These are phyloP conservation scores for Apamea crenata DNA, from an alignment of 2,888 invertebrate genomes.

Conservation along the genomic window DNA sequence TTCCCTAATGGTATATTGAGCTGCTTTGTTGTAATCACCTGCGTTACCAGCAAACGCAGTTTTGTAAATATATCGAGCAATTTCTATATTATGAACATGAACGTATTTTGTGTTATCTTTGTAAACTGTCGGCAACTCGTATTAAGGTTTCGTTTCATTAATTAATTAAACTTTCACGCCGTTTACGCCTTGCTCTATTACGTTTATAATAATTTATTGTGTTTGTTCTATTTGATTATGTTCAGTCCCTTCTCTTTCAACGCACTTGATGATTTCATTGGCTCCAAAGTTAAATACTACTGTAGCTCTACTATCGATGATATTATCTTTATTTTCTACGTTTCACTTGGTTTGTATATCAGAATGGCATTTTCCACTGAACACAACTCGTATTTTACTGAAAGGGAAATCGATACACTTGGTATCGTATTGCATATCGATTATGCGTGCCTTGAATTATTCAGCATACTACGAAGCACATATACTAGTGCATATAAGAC, in stretches of 20 bases:
- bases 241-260: slow-evolving; percentile 55
- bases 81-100: slow-evolving; percentile 64
- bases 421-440: slow-evolving; percentile 79
- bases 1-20: slow-evolving; percentile 38
- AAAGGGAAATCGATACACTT: slow-evolving; percentile 73
- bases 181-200: slow-evolving; percentile 71
- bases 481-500: slow-evolving; percentile 56
- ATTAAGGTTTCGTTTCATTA: slow-evolving; percentile 72
- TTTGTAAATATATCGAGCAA: slow-evolving; percentile 54
- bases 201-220: slow-evolving; percentile 67
- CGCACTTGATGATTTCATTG: slow-evolving; percentile 62
- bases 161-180: slow-evolving; percentile 78
- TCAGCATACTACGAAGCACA: slow-evolving; percentile 68
- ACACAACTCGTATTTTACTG: slow-evolving; percentile 63
- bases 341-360: slow-evolving; percentile 56
- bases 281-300: slow-evolving; percentile 54
- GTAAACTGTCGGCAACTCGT: slow-evolving; percentile 66
- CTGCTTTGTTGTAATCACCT: slow-evolving; percentile 35
- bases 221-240: slow-evolving; percentile 64
- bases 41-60: slow-evolving; percentile 37
- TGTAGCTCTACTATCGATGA: slow-evolving; percentile 34
- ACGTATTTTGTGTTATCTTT: slow-evolving; percentile 68
- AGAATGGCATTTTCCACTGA: slow-evolving; percentile 57
- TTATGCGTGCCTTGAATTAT: slow-evolving; percentile 78
- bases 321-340: slow-evolving; percentile 58